Base-by-base conservation (phyloP, 2,888 invertebrate genomes). In the Caenorhabditis sp. region DNA sequence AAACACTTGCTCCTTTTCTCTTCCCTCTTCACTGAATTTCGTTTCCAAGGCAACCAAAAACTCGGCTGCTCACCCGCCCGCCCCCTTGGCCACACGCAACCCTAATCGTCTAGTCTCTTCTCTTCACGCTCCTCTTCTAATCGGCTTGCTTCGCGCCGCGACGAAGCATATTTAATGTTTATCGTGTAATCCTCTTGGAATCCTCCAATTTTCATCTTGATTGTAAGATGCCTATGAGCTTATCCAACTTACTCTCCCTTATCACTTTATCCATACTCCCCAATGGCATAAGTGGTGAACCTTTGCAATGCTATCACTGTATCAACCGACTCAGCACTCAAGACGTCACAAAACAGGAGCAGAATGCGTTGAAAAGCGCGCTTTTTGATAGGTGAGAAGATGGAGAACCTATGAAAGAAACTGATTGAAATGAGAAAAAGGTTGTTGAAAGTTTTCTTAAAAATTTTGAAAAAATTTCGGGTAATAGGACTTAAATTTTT, bases 281-380 rank as follows among this genome's bases (percentile, higher is more conserved):
- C n/a, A 3, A 3, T 47, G 4, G 47, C 74, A 32, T 32, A 32
- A 32, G n/a, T 9, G 32, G 9, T 32, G 32, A 51, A 67, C 60
- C 56, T 15, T 61, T 76, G 15, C 67, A 53, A 37, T 79, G 79
- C 35, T 79, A 79, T 61, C 79, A 79, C 53, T 79, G 79, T 71
- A 71, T 79, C n/a, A 71, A 47, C 37, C 58, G 67, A n/a, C 13
- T 79, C 11, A 51, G 61, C 26, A 61, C 61, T 15, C 2, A 13
- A 8, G 71, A 55, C 53, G 61, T 65, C 13, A 47, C 67, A 6
- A 37, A 60, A 37, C 22, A 53, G 18, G 79, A 79, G 47, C 56
- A 68, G 50, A 71, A 61, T 50, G 32, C 47, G 35, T 32, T 79
- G 37, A 79, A 79, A 20, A 71, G 13, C 1, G 50, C 65, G 8